phyloP scores from a whole-genome alignment of 2,888 invertebrate genomes.

The Marasmarcha lunaedactyla region DNA sequence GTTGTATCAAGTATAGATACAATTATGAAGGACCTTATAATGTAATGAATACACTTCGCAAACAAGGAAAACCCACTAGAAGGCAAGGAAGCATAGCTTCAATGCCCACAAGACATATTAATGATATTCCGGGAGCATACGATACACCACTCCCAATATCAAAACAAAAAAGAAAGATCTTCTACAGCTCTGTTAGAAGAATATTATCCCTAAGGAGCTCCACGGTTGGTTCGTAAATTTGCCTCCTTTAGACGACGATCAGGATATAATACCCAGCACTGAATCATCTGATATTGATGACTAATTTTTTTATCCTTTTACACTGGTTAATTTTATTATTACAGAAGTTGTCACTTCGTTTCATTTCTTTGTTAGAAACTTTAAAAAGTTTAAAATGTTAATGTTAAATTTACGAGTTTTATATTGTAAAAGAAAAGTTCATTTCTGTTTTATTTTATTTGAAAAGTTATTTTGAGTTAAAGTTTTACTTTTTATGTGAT shows the following conservation, averaged over 20 bases:
- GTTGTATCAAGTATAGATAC: constrained; percentile 9
- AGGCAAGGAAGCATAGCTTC: constrained; percentile 5
- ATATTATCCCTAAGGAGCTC: constrained; percentile 11
- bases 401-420: too few relatives aligned
- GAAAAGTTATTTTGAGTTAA: too few relatives aligned
- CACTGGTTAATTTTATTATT: too few relatives aligned
- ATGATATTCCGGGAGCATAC: constrained; percentile 7
- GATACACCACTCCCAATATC: constrained; percentile 7
- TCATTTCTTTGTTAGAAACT: too few relatives aligned
- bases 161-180: constrained; percentile 10
- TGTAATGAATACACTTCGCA: constrained; percentile 9
- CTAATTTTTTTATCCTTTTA: too few relatives aligned
- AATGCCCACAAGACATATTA: constrained; percentile 5
- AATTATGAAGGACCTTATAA: constrained; percentile 8
- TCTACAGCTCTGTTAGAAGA: constrained; percentile 11
- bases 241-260: not conserved
- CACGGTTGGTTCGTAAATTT: constrained; percentile 8
- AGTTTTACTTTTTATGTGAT: too few relatives aligned
- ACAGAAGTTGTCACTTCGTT: too few relatives aligned
- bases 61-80: constrained; percentile 8
- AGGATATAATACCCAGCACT: too few relatives aligned
- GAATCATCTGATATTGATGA: too few relatives aligned
- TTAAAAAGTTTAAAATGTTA: too few relatives aligned
- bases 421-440: too few relatives aligned
- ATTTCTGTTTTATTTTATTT: too few relatives aligned